These are phyloP conservation scores for Orgyia antiqua DNA, from an alignment of 2,888 invertebrate species.

Conservation along the genomic window DNA sequence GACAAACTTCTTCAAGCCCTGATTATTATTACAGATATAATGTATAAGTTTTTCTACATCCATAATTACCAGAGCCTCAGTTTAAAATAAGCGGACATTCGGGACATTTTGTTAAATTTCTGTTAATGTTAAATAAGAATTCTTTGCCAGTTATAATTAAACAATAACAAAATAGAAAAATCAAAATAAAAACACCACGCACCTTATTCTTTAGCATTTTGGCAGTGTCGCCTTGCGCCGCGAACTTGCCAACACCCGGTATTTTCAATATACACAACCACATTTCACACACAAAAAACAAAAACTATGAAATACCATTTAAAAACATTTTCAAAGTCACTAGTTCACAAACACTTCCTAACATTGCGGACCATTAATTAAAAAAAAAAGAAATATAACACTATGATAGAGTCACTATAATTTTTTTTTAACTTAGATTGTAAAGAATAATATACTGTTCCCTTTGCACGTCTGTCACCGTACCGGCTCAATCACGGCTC, in stretches of 20 bases:
- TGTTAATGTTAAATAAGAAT: too few relatives aligned
- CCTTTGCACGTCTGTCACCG: conserved; percentile 27
- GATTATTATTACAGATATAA: too few relatives aligned
- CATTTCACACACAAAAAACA: conserved; percentile 32
- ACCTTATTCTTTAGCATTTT: conserved; percentile 49
- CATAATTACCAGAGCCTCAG: too few relatives aligned
- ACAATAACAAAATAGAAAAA: neutral
- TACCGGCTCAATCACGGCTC: conserved; percentile 35
- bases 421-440: too few relatives aligned
- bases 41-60: too few relatives aligned
- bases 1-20: too few relatives aligned
- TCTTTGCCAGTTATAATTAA: too few relatives aligned
- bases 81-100: too few relatives aligned
- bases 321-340: conserved; percentile 2
- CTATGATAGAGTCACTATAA: too few relatives aligned
- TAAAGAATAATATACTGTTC: conserved; percentile 15
- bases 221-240: conserved; percentile 41
- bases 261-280: conserved; percentile 35
- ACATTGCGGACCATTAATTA: too few relatives aligned
- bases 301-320: conserved; percentile 4
- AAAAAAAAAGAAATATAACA: too few relatives aligned
- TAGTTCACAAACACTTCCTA: neutral
- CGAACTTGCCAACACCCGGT: conserved; percentile 42
- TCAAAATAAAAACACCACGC: conserved; percentile 45
- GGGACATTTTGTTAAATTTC: too few relatives aligned